These are phyloP conservation scores for Xiphophorus hellerii DNA, from an alignment of 2,113 vertebrate genomes.

Conservation along the genomic window DNA sequence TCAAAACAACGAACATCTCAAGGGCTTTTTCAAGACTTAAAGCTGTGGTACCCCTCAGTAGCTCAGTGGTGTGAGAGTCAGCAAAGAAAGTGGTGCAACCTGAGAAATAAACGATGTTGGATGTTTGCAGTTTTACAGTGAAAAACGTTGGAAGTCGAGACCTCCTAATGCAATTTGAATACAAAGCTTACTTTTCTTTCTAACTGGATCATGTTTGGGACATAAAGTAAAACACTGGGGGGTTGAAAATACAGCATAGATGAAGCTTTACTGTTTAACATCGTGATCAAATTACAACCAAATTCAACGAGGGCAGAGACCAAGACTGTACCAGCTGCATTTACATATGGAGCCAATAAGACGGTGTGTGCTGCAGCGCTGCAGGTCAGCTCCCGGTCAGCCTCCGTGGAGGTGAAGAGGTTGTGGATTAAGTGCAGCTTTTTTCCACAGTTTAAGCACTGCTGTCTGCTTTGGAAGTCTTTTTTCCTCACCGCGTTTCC, in stretches of 20 bases:
- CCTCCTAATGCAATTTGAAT: neutral
- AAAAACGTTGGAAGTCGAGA: neutral
- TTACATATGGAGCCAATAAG: constrained; percentile 56
- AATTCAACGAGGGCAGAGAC: constrained; percentile 39
- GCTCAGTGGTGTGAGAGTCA: constrained; percentile 12
- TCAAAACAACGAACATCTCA: constrained; percentile 43
- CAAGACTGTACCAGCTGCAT: constrained; percentile 33
- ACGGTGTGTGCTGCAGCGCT: constrained; percentile 39
- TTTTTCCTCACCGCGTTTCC: neutral
- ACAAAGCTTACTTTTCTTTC: neutral
- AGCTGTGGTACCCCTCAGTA: constrained; percentile 20
- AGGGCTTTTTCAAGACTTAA: constrained; percentile 34
- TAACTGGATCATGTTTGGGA: neutral
- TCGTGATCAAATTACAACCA: constrained; percentile 43
- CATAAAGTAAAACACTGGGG: neutral
- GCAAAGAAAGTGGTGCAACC: neutral
- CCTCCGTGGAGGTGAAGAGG: constrained; percentile 34
- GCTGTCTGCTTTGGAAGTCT: neutral
- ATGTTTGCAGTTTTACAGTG: neutral
- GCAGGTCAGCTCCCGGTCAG: constrained; percentile 48
- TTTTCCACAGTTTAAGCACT: constrained; percentile 3
- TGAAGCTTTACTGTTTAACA: constrained; percentile 19
- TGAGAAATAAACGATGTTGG: neutral
- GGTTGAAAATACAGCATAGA: neutral
- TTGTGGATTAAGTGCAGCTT: constrained; percentile 15